Conservation (phyloP, 1,140 invertebrate genomes). For the Atta colombica region DNA sequence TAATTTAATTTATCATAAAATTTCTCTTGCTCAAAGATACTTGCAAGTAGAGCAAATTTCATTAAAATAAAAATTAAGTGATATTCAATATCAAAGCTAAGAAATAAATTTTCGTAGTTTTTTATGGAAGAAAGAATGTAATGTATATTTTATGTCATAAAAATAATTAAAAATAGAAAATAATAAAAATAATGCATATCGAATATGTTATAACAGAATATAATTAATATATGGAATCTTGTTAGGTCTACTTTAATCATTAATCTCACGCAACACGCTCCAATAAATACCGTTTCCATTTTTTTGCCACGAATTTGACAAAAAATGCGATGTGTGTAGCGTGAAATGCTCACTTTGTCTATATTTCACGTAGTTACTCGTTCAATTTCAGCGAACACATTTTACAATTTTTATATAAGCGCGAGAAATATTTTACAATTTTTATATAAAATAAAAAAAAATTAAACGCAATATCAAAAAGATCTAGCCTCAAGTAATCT, state of each 20-base stretch:
- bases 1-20: constrained; percentile 8
- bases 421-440: constrained; percentile 1
- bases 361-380: background rate
- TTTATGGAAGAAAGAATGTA: background rate
- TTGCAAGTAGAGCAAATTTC: background rate
- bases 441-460: constrained; percentile 15
- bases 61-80: background rate
- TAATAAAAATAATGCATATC: background rate
- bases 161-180: background rate
- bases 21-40: background rate
- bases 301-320: constrained; percentile 16
- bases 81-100: background rate
- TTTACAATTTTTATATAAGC: constrained; percentile 4
- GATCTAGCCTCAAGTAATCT: background rate
- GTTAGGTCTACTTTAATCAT: constrained; percentile 6
- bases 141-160: background rate
- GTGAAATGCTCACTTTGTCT: constrained; percentile 26
- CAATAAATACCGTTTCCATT: constrained; percentile 23
- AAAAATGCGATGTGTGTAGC: constrained; percentile 17
- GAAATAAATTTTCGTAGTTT: background rate
- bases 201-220: background rate
- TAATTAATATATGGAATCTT: background rate
- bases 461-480: background rate
- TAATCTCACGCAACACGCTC: constrained; percentile 12
- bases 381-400: constrained; percentile 29